Conservation (phyloP, 2,797 vertebrate species). For the Harpagifer antarcticus region DNA sequence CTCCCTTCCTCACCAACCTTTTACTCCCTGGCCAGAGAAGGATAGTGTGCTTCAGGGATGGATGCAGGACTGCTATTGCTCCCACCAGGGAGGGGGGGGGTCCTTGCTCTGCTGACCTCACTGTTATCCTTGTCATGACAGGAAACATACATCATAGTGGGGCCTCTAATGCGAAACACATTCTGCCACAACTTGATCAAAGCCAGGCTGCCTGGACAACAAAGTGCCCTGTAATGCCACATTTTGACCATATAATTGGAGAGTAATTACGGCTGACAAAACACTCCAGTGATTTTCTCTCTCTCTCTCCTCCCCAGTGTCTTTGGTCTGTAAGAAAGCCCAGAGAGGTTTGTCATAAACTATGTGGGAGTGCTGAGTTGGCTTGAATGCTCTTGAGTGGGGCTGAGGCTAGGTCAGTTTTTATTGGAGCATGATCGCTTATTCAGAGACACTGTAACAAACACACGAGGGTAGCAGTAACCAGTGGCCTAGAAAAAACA, state of each 20-base stretch:
- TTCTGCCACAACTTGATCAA: constrained; percentile 84
- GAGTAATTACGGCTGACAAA: constrained; percentile 89
- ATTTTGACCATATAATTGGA: constrained; percentile 87
- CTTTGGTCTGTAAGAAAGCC: constrained; percentile 62
- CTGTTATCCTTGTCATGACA: constrained; percentile 95
- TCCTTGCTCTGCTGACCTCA: constrained; percentile 83
- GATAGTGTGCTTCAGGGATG: constrained; percentile 30
- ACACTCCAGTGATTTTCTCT: constrained; percentile 77
- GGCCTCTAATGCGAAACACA: constrained; percentile 86
- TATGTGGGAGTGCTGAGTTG: constrained; percentile 66
- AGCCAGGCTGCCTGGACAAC: constrained; percentile 84
- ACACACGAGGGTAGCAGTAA: constrained; percentile 54
- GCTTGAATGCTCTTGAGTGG: constrained; percentile 61
- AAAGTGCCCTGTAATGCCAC: constrained; percentile 80
- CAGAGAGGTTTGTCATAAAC: constrained; percentile 70
- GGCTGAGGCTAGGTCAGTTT: constrained; percentile 66
- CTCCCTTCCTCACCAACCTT: background rate
- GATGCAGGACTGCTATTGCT: constrained; percentile 46
- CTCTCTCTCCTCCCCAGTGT: constrained; percentile 42
- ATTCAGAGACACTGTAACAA: constrained; percentile 62
- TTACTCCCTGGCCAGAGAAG: constrained; percentile 9
- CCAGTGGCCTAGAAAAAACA: constrained; percentile 73
- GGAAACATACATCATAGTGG: constrained; percentile 91
- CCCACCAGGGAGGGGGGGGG: constrained; percentile 81
- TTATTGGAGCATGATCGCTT: constrained; percentile 68